Evolutionary conservation across 2,797 vertebrate species (phyloP).

Genomic region (Phaenicophaeus curvirostris): DNA sequence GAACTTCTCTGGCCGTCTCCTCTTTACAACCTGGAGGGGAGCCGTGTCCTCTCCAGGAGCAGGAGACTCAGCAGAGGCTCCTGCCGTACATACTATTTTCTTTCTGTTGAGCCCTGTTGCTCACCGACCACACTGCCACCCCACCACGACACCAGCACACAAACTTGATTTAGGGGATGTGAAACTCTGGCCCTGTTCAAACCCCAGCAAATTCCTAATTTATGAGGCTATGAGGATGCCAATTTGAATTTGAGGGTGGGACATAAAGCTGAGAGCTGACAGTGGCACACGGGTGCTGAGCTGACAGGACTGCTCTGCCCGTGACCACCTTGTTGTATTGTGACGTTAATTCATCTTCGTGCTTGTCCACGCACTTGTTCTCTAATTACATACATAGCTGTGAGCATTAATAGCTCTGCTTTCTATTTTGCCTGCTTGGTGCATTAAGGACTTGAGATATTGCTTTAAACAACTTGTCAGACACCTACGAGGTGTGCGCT

Average conservation of each 20-base stretch:
- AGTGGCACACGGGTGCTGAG: background rate
- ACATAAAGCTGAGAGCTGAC: fast-evolving
- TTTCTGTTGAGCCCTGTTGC: fast-evolving
- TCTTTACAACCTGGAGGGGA: background rate
- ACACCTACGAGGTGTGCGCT: background rate
- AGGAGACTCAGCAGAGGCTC: background rate
- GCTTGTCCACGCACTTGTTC: fast-evolving
- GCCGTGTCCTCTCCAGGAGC: background rate
- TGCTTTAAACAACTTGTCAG: background rate
- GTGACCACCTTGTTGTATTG: fast-evolving
- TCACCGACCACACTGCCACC: fast-evolving
- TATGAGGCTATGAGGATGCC: fast-evolving
- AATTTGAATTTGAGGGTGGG: fast-evolving
- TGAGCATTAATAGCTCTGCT: fast-evolving
- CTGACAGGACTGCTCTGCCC: fast-evolving
- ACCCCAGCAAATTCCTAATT: fast-evolving
- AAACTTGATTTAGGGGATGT: background rate
- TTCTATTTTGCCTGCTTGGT: background rate
- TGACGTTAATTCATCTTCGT: background rate
- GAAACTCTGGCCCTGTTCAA: background rate
- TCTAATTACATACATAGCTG: fast-evolving
- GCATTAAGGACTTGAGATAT: background rate
- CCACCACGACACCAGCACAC: fast-evolving
- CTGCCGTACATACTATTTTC: fast-evolving
- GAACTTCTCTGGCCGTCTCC: background rate